Percentiles rank a stretch among this genome's conserved stretches.
These are phyloP conservation scores for Suncus etruscus DNA, from an alignment of 2,113 vertebrate genomes.

Conservation along the genomic window DNA sequence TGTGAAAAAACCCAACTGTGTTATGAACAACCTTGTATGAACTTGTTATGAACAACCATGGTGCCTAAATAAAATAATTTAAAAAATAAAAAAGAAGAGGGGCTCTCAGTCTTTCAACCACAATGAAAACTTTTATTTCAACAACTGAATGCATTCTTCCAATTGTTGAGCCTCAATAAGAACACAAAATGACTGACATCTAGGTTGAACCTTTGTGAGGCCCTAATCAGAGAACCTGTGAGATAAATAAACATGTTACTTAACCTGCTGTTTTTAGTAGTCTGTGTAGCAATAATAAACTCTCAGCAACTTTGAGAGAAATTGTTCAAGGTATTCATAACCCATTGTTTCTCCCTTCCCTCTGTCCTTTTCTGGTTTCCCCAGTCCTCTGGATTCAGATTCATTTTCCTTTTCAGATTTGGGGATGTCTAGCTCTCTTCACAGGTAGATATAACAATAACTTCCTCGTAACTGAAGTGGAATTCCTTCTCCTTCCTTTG, in stretches of 20 bases:
- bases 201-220: neutral
- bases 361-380: neutral
- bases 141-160: neutral
- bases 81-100: too few relatives aligned
- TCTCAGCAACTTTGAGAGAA: conserved; percentile 11
- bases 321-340: neutral
- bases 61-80: too few relatives aligned
- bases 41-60: too few relatives aligned
- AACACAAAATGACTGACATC: neutral
- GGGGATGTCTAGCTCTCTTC: neutral
- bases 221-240: neutral
- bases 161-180: neutral
- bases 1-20: too few relatives aligned
- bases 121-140: neutral
- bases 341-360: neutral
- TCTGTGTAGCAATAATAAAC: neutral
- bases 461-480: conserved; percentile 11
- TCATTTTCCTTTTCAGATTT: neutral
- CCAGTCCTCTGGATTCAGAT: neutral
- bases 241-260: neutral
- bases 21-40: too few relatives aligned
- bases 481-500: neutral
- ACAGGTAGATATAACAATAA: neutral
- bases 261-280: neutral
- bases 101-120: neutral